Conservation (phyloP, 2,797 vertebrate genomes). For the Denticeps clupeoides region DNA sequence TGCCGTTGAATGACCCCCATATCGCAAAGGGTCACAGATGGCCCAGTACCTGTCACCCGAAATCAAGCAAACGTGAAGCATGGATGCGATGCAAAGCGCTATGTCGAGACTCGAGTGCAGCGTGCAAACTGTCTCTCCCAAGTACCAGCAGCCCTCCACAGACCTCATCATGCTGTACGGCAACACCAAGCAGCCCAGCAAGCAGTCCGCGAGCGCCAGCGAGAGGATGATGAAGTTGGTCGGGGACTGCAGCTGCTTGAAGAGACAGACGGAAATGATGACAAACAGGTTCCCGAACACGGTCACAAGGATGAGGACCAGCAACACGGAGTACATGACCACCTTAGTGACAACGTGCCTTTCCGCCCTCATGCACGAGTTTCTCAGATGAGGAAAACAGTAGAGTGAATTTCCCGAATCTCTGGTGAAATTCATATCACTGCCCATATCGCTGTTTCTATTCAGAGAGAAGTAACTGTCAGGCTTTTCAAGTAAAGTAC, state of each 20-base stretch:
- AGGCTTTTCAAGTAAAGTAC: too few species aligned
- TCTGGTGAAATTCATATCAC: too few species aligned
- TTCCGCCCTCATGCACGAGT: slow-evolving; percentile 13
- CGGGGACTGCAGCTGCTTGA: slow-evolving; percentile 23
- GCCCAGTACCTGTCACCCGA: slow-evolving; percentile 32
- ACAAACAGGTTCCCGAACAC: slow-evolving; percentile 31
- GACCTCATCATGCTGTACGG: slow-evolving; percentile 34
- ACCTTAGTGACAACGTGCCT: slow-evolving; percentile 5
- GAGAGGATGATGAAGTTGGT: slow-evolving; percentile 29
- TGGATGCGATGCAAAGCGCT: slow-evolving; percentile 25
- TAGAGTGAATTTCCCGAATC: slow-evolving; percentile 7
- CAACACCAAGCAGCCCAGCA: slow-evolving; percentile 31
- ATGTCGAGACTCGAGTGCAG: slow-evolving; percentile 34
- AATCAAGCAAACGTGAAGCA: slow-evolving; percentile 33
- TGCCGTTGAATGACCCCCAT: slow-evolving; percentile 24
- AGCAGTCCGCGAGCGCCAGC: slow-evolving; percentile 25
- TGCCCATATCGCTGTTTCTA: too few species aligned
- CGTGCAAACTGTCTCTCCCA: slow-evolving; percentile 31
- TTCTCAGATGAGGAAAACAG: slow-evolving; percentile 18
- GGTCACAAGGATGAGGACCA: slow-evolving; percentile 23
- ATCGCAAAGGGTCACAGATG: slow-evolving; percentile 31
- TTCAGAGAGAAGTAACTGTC: too few species aligned
- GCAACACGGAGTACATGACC: slow-evolving; percentile 12
- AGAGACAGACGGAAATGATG: slow-evolving; percentile 26
- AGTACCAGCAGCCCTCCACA: slow-evolving; percentile 36